Percentiles rank a stretch among this genome's conserved stretches.
These are phyloP conservation scores for Medauroidea extradentata DNA, from an alignment of 1,140 invertebrate genomes.

Conservation along the genomic window DNA sequence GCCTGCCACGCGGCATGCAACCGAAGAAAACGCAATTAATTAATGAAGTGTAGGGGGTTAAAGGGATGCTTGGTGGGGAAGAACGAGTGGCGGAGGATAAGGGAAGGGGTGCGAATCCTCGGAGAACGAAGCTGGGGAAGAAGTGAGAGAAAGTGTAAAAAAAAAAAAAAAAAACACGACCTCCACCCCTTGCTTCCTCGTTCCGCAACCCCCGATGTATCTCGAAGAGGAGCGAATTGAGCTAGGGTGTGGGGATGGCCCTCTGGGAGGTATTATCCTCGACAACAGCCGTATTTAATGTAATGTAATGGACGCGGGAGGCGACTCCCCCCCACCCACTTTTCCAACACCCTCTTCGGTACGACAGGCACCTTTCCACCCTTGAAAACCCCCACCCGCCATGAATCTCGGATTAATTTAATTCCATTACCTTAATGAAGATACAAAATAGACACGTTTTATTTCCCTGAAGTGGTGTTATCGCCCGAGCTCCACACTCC, in stretches of 20 bases:
- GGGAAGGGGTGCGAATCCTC: too few relatives aligned
- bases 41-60: conserved; percentile 14
- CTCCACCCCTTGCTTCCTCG: too few relatives aligned
- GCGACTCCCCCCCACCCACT: not conserved
- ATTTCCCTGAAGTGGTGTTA: conserved; percentile 12
- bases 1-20: not conserved
- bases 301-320: conserved; percentile 16
- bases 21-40: conserved; percentile 13
- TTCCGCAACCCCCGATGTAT: too few relatives aligned
- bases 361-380: too few relatives aligned
- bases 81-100: not conserved
- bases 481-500: not conserved
- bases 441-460: conserved; percentile 25
- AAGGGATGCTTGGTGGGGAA: not conserved
- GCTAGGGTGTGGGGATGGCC: not conserved
- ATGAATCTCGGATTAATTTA: conserved; percentile 24
- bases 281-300: conserved; percentile 17
- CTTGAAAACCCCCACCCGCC: not conserved
- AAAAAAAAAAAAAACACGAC: too few relatives aligned
- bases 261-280: conserved; percentile 12
- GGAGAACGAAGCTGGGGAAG: too few relatives aligned
- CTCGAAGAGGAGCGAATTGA: not conserved
- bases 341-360: too few relatives aligned
- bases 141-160: too few relatives aligned
- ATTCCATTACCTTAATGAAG: conserved; percentile 28